Conservation (phyloP, 1,140 invertebrate genomes). For the Coptotermes formosanus region DNA sequence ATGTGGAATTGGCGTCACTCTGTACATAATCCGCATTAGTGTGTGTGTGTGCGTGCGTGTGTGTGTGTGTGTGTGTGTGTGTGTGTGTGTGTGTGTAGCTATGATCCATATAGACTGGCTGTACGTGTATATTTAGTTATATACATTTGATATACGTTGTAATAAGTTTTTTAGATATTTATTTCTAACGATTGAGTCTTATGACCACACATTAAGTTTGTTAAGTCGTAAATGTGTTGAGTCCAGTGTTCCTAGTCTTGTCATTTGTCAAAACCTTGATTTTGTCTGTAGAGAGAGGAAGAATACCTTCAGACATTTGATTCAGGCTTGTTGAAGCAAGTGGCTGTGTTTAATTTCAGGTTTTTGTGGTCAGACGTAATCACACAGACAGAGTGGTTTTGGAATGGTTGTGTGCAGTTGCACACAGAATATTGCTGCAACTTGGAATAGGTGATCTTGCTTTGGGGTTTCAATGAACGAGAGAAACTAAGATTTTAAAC, state of each 20-base stretch:
- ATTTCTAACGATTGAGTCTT: neutral
- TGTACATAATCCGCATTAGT: neutral
- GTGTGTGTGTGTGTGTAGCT: neutral
- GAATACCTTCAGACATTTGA: neutral
- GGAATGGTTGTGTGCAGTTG: neutral
- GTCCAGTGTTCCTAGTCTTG: neutral
- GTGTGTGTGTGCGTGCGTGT: neutral
- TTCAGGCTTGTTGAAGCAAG: neutral
- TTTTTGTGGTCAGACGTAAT: neutral
- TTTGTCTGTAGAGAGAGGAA: neutral
- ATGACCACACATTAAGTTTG: neutral
- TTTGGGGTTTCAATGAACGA: neutral
- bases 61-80: no score
- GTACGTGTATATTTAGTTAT: neutral
- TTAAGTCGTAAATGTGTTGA: neutral
- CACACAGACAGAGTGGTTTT: neutral
- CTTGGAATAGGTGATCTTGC: neutral
- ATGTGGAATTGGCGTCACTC: neutral
- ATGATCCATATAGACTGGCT: neutral
- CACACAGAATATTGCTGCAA: neutral
- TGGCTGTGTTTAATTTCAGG: neutral
- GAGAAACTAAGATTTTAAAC: neutral
- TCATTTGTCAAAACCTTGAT: neutral
- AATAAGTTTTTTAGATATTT: neutral
- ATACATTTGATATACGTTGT: neutral